Base-by-base conservation (phyloP, 2,797 vertebrate species). In the Enteromius treurensis region DNA sequence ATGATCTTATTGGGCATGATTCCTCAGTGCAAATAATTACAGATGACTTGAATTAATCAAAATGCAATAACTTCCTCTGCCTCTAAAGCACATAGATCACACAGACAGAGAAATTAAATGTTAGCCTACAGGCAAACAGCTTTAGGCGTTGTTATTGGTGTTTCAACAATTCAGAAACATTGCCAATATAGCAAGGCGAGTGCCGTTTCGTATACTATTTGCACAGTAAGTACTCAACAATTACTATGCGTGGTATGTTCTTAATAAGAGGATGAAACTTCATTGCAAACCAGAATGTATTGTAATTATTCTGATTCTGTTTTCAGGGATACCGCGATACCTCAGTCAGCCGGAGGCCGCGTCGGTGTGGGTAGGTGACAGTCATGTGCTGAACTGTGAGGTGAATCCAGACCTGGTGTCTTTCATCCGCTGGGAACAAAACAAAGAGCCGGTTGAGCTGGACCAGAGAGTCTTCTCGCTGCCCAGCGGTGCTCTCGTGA, bases 371-470 rank as follows among this genome's bases (percentile, higher is more conserved):
- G 67, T 82, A 1, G 96, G 97, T 0, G 95, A 92, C 92, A 97
- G 87, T 49, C 93, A 95, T 1, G 86, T 97, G 88, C 93, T 99
- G 84, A 93, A 89, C 70, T 99, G 98, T 40, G 97, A 99, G 81
- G 95, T 97, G 81, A 96, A 95, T 79, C 88, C 92, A 0, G 97
- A 99, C 87, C 93, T 98, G 79, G 94, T 94, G 0, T 93, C 94
- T 0, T 97, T 97, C 76, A 93, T 96, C 73, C 95, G 91, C 65
- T 99, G 98, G 98, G 97, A 98, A 89, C 95, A 92, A 37, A 95
- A 98, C 77, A 95, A 93, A 0, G 94, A 94, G 89, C 90, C 93
- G 0, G 88, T 97, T 86, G 87, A 91, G 69, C 87, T 92, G 77
- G 95, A 93, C 68, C n/a, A 88, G 10, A 93, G 95, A 69, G 21